Evolutionary conservation across 2,888 invertebrate species (phyloP), one percentile per base, ranked within the genome.

Genomic region (Malthinus seriepunctatus): DNA sequence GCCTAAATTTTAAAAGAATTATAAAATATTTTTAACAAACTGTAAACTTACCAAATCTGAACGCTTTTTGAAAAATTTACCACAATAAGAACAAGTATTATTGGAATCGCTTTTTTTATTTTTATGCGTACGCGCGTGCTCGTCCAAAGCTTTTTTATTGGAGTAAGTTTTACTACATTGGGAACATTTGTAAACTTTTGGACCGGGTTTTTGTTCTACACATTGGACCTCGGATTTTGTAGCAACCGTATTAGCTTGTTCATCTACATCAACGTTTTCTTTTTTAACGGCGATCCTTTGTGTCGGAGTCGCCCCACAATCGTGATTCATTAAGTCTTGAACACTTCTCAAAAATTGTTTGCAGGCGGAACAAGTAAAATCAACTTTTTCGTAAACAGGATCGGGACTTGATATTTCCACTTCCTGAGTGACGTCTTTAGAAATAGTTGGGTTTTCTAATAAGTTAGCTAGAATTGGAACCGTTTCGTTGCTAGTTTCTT

Each of bases 51-150:
- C 77, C 44, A 88, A 78, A 77, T 89, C 88, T 51, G 86, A 86
- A 0, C 86, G 86, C 70, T 88, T 88, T 65, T 85, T 84, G 71
- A 89, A 89, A 56, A 81, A 82, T 72, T 88, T 88, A 9, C 79
- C 76, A 72, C 89, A 89, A 67, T 74, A 82, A 55, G 76, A 78
- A 76, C 87, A 80, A 72, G 79, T 65, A 76, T 85, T 79, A 8
- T 55, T 47, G 9, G 71, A 79, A 66, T 73, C 7, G 23, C 32
- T 83, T 74, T 50, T 75, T 70, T 50, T 75, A 71, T 45, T 67
- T 71, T 15, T 74, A 69, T 66, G 73, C 67, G 47, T 65, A 53
- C 33, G 32, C 37, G 61, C 15, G 64, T 63, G 42, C 53, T 67
- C 51, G 51, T 63, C 44, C 8, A 56, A 45, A 7, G 51, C 44